Base-by-base conservation (phyloP, 2,888 invertebrate species). In the Ceraclea dissimilis region DNA sequence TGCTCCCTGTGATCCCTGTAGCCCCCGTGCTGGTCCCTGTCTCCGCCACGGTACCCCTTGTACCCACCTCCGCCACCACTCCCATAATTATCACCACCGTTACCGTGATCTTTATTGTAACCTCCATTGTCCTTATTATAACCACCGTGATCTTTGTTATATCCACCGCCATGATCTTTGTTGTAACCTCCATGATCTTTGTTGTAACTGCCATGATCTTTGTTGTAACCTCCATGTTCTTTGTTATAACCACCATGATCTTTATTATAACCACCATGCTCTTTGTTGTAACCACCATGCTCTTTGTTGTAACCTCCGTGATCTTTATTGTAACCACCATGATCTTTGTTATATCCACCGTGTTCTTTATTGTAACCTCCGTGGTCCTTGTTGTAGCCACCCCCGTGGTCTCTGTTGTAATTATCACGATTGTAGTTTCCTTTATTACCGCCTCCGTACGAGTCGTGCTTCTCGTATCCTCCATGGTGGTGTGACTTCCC, bases 381-480 rank as follows among this genome's bases (percentile, higher is more conserved):
- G 49, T 59, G 57, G 51, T 61, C 57, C 19, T 59, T 54, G 10
- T 50, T 50, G 43, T 68, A 67, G 50, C 56, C 54, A 31, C 53
- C n/a, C 31, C 56, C 51, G 34, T 73, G 70, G 55, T 69, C 70
- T 59, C 68, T 70, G 59, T 71, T 72, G 1, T 70, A 72, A 18
- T 56, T 54, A 11, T 73, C 75, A 51, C 71, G 69, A 17, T 74
- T 74, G n/a, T 75, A 75, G 39, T 73, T 71, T 16, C 56, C 56
- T 60, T 63, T 68, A 61, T 69, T 72, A 43, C 74, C 54, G 18
- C 55, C 54, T 2, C 61, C 58, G 34, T 61, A 54, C 13, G 58
- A 52, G 20, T 58, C 61, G 18, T 62, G 58, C 21, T 60, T 56
- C 8, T 58, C 58, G 10, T 63, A 52, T 6, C 56, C 52, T 2